phyloP scores from a whole-genome alignment of 2,113 vertebrate genomes.

The Perca flavescens region DNA sequence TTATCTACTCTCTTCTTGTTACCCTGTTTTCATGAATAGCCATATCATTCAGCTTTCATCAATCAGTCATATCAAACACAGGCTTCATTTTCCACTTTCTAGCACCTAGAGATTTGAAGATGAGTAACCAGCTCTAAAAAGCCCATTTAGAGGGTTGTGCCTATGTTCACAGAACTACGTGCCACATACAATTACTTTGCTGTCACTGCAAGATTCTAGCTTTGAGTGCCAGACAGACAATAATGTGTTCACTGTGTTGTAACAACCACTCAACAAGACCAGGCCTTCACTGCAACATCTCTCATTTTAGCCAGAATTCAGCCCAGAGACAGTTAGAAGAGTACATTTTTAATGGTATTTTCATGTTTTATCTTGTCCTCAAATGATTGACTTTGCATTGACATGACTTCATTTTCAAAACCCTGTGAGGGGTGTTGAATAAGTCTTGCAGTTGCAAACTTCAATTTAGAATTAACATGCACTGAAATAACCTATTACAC shows the following conservation, averaged over 20 bases:
- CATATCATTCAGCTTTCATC: background rate
- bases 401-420: conserved; percentile 42
- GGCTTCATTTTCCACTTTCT: background rate
- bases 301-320: background rate
- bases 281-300: background rate
- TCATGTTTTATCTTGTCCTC: conserved; percentile 30
- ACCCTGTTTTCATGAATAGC: background rate
- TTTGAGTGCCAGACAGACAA: conserved; percentile 12
- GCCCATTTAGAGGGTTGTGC: background rate
- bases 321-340: background rate
- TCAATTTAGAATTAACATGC: background rate
- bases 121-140: conserved; percentile 4
- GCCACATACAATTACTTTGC: conserved; percentile 6
- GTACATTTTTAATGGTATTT: conserved; percentile 17
- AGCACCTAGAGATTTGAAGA: background rate
- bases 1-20: background rate
- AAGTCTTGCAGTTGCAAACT: conserved; percentile 11
- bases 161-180: conserved; percentile 4
- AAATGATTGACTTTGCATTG: conserved; percentile 25
- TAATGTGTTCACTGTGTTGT: conserved; percentile 10
- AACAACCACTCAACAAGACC: background rate
- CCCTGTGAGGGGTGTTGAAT: conserved; percentile 28
- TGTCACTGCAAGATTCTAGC: background rate
- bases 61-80: background rate
- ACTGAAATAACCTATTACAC: conserved; percentile 8